These are phyloP conservation scores for Panzeria rudis DNA, from an alignment of 2,888 invertebrate genomes.

Conservation along the genomic window DNA sequence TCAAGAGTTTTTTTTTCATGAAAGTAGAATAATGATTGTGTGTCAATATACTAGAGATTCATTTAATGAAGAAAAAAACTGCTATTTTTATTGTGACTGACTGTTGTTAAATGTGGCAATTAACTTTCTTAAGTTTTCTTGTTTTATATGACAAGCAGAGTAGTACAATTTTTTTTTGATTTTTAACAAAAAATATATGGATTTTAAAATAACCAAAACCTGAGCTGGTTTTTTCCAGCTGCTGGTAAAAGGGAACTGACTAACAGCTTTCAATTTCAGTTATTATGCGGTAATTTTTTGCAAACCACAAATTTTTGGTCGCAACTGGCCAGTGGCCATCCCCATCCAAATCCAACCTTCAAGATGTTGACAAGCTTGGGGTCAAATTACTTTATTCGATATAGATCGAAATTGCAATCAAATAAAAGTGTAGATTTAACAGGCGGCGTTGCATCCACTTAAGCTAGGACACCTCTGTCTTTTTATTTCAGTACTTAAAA, in stretches of 20 bases:
- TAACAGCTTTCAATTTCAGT: too few relatives aligned
- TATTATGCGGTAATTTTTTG: too few relatives aligned
- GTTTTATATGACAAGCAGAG: conserved; percentile 9
- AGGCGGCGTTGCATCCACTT: not conserved
- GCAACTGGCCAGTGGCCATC: too few relatives aligned
- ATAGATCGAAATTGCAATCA: not conserved
- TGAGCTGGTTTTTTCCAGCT: too few relatives aligned
- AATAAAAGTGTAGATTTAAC: too few relatives aligned
- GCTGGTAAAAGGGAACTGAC: too few relatives aligned
- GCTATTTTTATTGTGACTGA: conserved; percentile 24
- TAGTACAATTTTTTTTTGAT: not conserved
- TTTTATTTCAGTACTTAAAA: not conserved
- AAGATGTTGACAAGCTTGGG: too few relatives aligned
- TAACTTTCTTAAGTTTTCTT: conserved; percentile 45
- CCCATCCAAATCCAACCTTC: too few relatives aligned
- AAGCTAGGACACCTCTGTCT: conserved; percentile 18
- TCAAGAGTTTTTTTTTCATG: not conserved
- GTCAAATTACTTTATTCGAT: not conserved
- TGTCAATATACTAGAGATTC: conserved; percentile 47
- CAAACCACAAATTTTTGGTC: too few relatives aligned
- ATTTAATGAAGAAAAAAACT: conserved; percentile 19
- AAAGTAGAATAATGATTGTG: conserved; percentile 54
- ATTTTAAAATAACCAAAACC: too few relatives aligned
- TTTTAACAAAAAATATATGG: too few relatives aligned
- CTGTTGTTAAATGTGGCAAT: conserved; percentile 50